Base-by-base conservation (phyloP, 2,113 vertebrate genomes). In the Colinus virginianus region DNA sequence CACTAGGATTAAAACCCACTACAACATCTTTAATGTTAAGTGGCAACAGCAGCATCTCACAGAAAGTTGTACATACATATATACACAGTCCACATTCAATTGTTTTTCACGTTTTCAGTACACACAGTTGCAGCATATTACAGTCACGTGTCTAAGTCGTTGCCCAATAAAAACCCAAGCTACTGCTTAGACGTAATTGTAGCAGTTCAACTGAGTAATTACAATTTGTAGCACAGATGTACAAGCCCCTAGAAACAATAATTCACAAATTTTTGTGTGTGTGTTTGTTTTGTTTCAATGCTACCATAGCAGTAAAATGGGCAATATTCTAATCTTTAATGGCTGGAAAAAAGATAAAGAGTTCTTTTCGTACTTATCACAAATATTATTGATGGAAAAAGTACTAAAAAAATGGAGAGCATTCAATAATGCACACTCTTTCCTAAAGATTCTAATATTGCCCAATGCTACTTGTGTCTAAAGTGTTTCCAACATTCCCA, bases 1-100 rank as follows among this genome's bases (percentile, higher is more conserved):
- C 97, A 98, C 98, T 96, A 97, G 97, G 97, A 97, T 98, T 97
- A 97, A 97, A 98, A 98, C 96, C 98, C 98, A 98, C 98, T 97
- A 97, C 94, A 98, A 98, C 97, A 98, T 98, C 92, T 96, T 97
- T 84, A 95, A 98, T 98, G 98, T 98, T 96, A 98, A 98, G 98
- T 98, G 98, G 98, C 97, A 95, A 97, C 97, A 98, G 98, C 98
- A 98, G 98, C 98, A 98, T 98, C 97, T 97, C 97, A 98, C 98
- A 98, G 97, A 98, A 97, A 97, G 96, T 95, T 97, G 97, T 98
- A 98, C 97, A 98, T 98, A 98, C 97, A 98, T 98, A 98, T 98
- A 97, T 98, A 99, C 98, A 98, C 97, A 98, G 94, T 98, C 98
- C 98, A 99, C 97, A 98, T 98, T 98, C 98, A 98, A 97, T 97